These are phyloP conservation scores for Ceratina calcarata DNA, from an alignment of 1,140 invertebrate genomes.

Conservation along the genomic window DNA sequence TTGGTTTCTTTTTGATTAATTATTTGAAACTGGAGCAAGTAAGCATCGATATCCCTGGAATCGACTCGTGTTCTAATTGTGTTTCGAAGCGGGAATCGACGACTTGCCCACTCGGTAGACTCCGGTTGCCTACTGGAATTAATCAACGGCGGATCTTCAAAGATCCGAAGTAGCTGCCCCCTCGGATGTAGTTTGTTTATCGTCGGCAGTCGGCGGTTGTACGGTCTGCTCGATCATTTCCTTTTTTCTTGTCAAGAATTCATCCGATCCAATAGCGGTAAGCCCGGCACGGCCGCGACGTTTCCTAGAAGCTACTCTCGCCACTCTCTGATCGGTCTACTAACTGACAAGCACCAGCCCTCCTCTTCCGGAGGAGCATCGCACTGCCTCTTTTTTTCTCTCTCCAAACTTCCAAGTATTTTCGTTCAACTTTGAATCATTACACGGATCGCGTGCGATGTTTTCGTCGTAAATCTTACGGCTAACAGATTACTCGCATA, in stretches of 20 bases:
- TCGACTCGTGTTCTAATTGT: constrained; percentile 30
- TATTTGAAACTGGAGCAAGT: constrained; percentile 34
- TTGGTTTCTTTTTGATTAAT: constrained; percentile 9
- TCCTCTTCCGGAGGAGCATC: constrained; percentile 42
- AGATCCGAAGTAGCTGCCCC: constrained; percentile 65
- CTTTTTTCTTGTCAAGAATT: constrained; percentile 54
- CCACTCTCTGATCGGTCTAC: constrained; percentile 65
- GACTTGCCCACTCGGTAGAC: constrained; percentile 5
- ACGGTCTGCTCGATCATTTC: constrained; percentile 51
- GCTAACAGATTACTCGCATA: not conserved
- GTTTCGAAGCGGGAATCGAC: constrained; percentile 10
- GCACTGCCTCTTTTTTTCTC: constrained; percentile 11
- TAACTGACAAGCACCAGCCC: constrained; percentile 70
- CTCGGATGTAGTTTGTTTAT: constrained; percentile 76
- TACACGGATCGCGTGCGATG: not conserved
- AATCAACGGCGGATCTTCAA: constrained; percentile 78
- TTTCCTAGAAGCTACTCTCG: constrained; percentile 70
- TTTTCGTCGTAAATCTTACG: not conserved
- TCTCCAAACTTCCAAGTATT: constrained; percentile 16
- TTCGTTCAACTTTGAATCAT: constrained; percentile 3
- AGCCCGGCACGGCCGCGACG: constrained; percentile 15
- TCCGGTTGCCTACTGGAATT: constrained; percentile 71
- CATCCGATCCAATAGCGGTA: constrained; percentile 60
- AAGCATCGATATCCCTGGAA: not conserved
- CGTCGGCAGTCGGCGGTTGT: constrained; percentile 58